phyloP scores from a whole-genome alignment of 2,113 vertebrate species.

The Athene noctua region DNA sequence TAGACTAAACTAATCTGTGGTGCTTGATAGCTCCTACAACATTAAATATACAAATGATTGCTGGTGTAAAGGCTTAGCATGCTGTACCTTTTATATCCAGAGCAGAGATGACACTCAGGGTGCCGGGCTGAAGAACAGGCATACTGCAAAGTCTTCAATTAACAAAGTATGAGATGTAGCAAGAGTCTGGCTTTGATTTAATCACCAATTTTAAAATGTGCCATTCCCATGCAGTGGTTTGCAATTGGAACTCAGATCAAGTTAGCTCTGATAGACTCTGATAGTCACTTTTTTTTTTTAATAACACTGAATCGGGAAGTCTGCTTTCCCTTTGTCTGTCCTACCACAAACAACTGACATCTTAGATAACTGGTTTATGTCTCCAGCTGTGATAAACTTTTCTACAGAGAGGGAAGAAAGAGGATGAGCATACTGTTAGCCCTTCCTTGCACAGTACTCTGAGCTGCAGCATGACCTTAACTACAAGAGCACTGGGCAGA shows the following conservation, averaged over 20 bases:
- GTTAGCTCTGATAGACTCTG: background rate
- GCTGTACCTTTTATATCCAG: background rate
- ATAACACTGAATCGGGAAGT: background rate
- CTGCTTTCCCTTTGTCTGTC: background rate
- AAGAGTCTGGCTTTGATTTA: background rate
- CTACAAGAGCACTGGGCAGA: background rate
- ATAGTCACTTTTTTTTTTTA: background rate
- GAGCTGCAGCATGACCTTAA: background rate
- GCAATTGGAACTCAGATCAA: background rate
- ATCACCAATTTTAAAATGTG: background rate
- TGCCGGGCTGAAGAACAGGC: background rate
- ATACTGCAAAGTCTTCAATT: conserved; percentile 1
- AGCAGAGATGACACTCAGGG: background rate
- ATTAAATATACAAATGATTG: background rate
- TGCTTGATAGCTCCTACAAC: background rate
- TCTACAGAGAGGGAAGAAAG: background rate
- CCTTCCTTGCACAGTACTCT: background rate
- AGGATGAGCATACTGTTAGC: background rate
- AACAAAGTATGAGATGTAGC: background rate
- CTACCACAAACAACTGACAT: background rate
- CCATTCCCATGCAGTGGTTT: background rate
- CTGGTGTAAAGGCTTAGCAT: background rate
- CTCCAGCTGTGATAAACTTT: background rate
- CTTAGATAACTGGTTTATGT: background rate
- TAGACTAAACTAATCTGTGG: background rate